phyloP scores from a whole-genome alignment of 1,140 invertebrate genomes.

The Saccostrea echinata region DNA sequence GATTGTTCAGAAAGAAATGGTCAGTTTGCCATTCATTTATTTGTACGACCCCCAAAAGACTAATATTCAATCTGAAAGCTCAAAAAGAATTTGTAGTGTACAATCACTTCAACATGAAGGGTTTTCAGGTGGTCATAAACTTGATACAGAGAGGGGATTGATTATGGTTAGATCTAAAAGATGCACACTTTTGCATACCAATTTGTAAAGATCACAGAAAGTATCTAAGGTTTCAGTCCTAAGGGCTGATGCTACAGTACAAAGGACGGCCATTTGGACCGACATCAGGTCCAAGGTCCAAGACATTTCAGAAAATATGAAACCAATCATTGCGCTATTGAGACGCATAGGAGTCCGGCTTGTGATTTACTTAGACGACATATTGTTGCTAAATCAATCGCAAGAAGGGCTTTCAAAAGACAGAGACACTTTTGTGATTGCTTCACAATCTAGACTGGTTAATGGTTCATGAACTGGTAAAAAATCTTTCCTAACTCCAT shows the following conservation, averaged over 20 bases:
- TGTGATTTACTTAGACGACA: slow-evolving; percentile 56
- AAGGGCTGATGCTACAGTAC: not conserved
- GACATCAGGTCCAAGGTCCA: slow-evolving; percentile 6
- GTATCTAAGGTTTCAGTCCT: slow-evolving; percentile 8
- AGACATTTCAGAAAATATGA: slow-evolving; percentile 41
- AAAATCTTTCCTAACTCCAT: slow-evolving; percentile 32
- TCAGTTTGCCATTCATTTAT: slow-evolving; percentile 43
- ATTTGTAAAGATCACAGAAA: slow-evolving; percentile 31
- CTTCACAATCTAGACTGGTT: slow-evolving; percentile 32
- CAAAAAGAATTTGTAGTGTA: too few relatives aligned
- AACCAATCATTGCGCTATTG: slow-evolving; percentile 41
- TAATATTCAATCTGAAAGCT: slow-evolving; percentile 19
- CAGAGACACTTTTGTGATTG: slow-evolving; percentile 40
- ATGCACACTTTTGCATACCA: slow-evolving; percentile 34
- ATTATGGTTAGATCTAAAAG: slow-evolving; percentile 32
- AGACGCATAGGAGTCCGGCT: slow-evolving; percentile 40
- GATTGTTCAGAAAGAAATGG: not conserved
- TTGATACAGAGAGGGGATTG: slow-evolving; percentile 16
- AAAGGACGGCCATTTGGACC: not conserved
- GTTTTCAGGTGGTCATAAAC: not conserved
- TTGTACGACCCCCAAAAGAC: slow-evolving; percentile 28
- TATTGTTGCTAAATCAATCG: slow-evolving; percentile 50
- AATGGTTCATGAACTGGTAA: too few relatives aligned
- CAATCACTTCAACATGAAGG: not conserved
- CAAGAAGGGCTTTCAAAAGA: slow-evolving; percentile 22